Base-by-base conservation (phyloP, 1,140 invertebrate genomes). In the Zaprionus ornatus region DNA sequence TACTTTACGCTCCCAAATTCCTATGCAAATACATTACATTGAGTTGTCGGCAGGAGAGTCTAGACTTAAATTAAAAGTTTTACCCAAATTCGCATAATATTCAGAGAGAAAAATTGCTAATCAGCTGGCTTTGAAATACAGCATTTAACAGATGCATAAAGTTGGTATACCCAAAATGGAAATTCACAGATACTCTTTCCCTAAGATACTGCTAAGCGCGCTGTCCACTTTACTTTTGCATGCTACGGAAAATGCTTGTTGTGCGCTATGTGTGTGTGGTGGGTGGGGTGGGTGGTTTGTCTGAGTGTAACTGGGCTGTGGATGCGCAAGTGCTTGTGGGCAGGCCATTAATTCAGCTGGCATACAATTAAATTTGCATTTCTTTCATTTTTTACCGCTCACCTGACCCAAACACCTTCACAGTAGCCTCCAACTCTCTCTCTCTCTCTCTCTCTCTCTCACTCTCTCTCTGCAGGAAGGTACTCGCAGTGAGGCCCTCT, bases 281-380 rank as follows among this genome's bases (percentile, higher is more conserved):
- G 27, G 27, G 1, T 29, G 27, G 7, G n/a, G 32, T 64, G 62
- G 13, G 4, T 12, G 45, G 19, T 42, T 15, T 42, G 13, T 4
- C 1, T 15, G 23, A 37, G 23, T 60, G 67, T 61, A 32, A 23
- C 5, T 40, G 48, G 57, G 57, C 17, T 54, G 52, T 35, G 29
- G 45, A 55, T 71, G 64, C 61, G 65, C 60, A 64, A 52, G 62
- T 74, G 65, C 40, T 17, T 74, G 70, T 63, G 84, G 65, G 60
- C 74, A 56, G 56, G 27, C 61, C 85, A 88, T 82, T 88, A 81
- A 90, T 88, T 88, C 80, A 88, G 80, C 67, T 83, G 84, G 84
- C 74, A 80, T 83, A 88, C 84, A 87, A 87, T 88, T 88, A 88
- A 88, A 88, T 88, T 88, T 88, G 85, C 84, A 88, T 88, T 88